These are phyloP conservation scores for Desoria tigrina DNA, from an alignment of 2,888 invertebrate genomes.

Conservation along the genomic window DNA sequence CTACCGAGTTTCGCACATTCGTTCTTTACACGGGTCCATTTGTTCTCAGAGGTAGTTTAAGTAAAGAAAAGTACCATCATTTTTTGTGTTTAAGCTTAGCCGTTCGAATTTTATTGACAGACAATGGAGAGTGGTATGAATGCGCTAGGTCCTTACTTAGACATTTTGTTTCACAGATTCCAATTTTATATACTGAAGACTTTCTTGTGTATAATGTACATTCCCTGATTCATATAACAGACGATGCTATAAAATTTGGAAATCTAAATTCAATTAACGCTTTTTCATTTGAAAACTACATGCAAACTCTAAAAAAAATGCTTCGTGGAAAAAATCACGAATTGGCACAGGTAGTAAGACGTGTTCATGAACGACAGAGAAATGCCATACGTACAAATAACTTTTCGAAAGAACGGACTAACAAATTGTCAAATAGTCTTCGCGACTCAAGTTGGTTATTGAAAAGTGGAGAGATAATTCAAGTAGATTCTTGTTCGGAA, in stretches of 20 bases:
- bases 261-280: slow-evolving; percentile 54
- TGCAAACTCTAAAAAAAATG: too few species aligned
- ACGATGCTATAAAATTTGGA: slow-evolving; percentile 55
- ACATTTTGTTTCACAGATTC: slow-evolving; percentile 53
- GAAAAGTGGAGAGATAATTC: too few species aligned
- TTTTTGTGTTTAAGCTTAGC: slow-evolving; percentile 23
- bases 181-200: slow-evolving; percentile 55
- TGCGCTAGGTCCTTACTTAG: slow-evolving; percentile 46
- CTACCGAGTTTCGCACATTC: slow-evolving; percentile 53
- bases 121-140: too few species aligned
- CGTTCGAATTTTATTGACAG: slow-evolving; percentile 27
- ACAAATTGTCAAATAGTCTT: too few species aligned
- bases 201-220: slow-evolving; percentile 56
- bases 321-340: too few species aligned
- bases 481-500: too few species aligned
- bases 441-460: too few species aligned
- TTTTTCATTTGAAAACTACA: slow-evolving; percentile 56
- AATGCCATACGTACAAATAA: too few species aligned
- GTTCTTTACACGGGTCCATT: slow-evolving; percentile 52
- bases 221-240: slow-evolving; percentile 55
- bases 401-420: too few species aligned
- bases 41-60: slow-evolving; percentile 36
- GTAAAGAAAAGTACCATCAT: slow-evolving; percentile 24
- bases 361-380: too few species aligned
- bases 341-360: too few species aligned